Base-by-base conservation (phyloP, 2,888 invertebrate species). In the Trissonchulus latispiculum region DNA sequence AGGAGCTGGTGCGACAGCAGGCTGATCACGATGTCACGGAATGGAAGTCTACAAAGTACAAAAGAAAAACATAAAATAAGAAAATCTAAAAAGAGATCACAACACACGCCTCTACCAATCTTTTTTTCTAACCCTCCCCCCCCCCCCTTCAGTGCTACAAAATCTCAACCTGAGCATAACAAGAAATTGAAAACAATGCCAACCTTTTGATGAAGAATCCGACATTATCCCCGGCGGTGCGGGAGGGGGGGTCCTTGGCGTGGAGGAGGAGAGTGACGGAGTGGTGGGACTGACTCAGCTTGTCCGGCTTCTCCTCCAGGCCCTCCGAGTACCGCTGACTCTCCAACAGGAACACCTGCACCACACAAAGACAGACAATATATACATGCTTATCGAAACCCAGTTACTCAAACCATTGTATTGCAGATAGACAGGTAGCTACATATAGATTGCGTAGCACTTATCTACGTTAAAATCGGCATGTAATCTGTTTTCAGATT, bases 1-100 rank as follows among this genome's bases (percentile, higher is more conserved):
- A 95, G 86, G 88, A 95, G 91, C 85, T 95, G 94, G 83, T 95
- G 94, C 1, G 94, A 92, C 77, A 95, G 83, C 74, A 95, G 87
- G 1, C 94, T 93, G 1, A 95, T 91, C 0, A 95, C 90, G 71
- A 95, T 85, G 77, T 90, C 91, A 80, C 91, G 88, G 80, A 94
- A 91, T 1, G 94, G 92, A 76, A 95, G 92, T 77, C 93, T 85
- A 78, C 1, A 80, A n/a, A 71, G 72, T 66, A 28, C 28, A n/a
- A 73, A 68, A 69, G 0, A 37, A 37, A 87, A 36, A 91, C 88
- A n/a, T 70, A 70, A 64, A 64, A n/a, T 33, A 64, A 64, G 28
- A 64, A 64, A 29, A 64, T 29, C n/a, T n/a, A n/a, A n/a, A n/a
- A n/a, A n/a, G n/a, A n/a, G n/a, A n/a, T n/a, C n/a, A n/a, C n/a